phyloP scores from a whole-genome alignment of 2,797 vertebrate genomes.

The Ctenochaetus hawaiiensis region DNA sequence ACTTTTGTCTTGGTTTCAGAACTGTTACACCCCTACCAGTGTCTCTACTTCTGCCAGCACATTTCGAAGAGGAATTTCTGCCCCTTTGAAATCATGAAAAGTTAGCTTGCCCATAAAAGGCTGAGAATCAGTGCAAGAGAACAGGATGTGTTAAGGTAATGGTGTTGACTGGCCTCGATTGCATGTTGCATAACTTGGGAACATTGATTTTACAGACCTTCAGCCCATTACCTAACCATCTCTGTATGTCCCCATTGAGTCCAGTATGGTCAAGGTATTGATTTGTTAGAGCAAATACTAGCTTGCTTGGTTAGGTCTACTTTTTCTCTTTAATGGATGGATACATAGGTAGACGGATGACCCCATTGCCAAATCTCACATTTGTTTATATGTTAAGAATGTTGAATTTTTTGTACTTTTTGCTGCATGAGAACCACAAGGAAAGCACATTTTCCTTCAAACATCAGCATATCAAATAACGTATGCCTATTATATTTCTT shows the following conservation, averaged over 20 bases:
- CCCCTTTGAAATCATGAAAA: slow-evolving; percentile 8
- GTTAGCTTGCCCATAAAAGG: slow-evolving; percentile 2
- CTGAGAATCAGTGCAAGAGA: slow-evolving; percentile 48
- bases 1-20: too few species aligned
- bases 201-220: slow-evolving; percentile 70
- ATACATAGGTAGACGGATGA: slow-evolving; percentile 2
- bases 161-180: slow-evolving; percentile 49
- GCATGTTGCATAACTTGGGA: slow-evolving; percentile 68
- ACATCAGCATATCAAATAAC: not conserved
- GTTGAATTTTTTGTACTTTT: not conserved
- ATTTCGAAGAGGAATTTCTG: not conserved
- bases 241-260: slow-evolving; percentile 49
- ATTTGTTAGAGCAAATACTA: slow-evolving; percentile 31
- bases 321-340: slow-evolving; percentile 5
- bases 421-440: not conserved
- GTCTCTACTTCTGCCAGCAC: not conserved
- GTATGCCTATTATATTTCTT: not conserved
- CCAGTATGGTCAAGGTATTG: slow-evolving; percentile 50
- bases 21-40: too few species aligned
- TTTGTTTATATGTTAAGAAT: not conserved
- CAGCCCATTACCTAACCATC: slow-evolving; percentile 62
- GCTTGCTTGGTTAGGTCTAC: slow-evolving; percentile 11
- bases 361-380: not conserved
- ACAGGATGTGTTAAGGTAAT: slow-evolving; percentile 59
- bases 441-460: not conserved